phyloP scores from a whole-genome alignment of 1,140 invertebrate genomes.

The Hylyphantes graminicola region DNA sequence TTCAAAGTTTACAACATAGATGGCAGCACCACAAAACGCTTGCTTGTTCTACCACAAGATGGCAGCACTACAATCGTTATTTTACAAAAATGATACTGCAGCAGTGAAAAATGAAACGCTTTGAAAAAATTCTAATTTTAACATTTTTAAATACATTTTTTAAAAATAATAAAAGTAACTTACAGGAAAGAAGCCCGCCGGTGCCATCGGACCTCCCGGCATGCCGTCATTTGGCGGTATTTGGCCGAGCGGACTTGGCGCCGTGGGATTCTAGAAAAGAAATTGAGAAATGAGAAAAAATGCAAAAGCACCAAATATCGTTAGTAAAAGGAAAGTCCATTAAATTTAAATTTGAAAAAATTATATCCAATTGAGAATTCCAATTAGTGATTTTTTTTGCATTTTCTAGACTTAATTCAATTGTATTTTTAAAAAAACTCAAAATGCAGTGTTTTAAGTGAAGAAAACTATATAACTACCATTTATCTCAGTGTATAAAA shows the following conservation, averaged over 20 bases:
- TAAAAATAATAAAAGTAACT: conserved; percentile 67
- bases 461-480: no score
- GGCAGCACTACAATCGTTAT: no score
- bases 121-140: neutral
- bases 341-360: no score
- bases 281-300: neutral
- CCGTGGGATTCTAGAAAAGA: conserved; percentile 69
- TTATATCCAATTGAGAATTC: no score
- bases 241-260: conserved; percentile 70
- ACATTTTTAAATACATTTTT: neutral
- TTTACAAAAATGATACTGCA: neutral
- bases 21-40: neutral
- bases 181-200: conserved; percentile 88
- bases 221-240: conserved; percentile 85
- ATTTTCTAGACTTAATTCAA: no score
- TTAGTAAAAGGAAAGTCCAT: neutral
- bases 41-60: no score
- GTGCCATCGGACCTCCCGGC: conserved; percentile 90
- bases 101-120: neutral
- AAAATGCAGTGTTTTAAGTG: no score
- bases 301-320: no score
- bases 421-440: no score
- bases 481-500: no score
- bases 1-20: neutral
- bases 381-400: no score